Base-by-base conservation (phyloP, 37 sponge, comb jelly and placozoan species). In the Chondrilla cf. caribensis region DNA sequence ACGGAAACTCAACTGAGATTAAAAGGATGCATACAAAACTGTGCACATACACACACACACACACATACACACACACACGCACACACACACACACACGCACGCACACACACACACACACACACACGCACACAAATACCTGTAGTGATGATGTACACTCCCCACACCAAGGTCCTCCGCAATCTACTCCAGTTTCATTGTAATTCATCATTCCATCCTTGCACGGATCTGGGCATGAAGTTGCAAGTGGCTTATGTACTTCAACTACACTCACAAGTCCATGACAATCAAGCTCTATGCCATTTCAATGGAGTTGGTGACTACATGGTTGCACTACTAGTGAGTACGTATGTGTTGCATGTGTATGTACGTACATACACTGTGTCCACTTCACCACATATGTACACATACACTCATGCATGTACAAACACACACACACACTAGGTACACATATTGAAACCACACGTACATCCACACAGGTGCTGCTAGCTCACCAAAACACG, bases 151-250 rank as follows among this genome's bases (percentile, higher is more conserved):
- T 60, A 60, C 64, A 47, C 9, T 47, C 11, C 11, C 78, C 76
- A 36, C 88, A 87, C n/a, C 78, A 51, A 19, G 79, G 71, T 14
- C 84, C 83, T n/a, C 84, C 88, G 43, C 88, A 87, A 44, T 87
- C 88, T 9, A 88, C 82, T 32, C 77, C 87, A 38, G 87, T 82
- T 57, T 87, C 87, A 64, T 82, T 44, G 58, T 87, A 78, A 72
- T 82, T 87, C 58, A 73, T 60, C 21, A 87, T n/a, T 17, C 83
- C 83, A 83, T 87, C 83, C 6, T 62, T 79, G 66, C 88, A 87
- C 3, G 88, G 83, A 58, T 83, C 83, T 83, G 72, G 19, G 64
- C 25, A 62, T 5, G 64, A n/a, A 4, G 29, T 7, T n/a, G 57
- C 17, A 17, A 55, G 57, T 55, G 17, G 57, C 57, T 19, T 62